phyloP scores from a whole-genome alignment of 2,888 invertebrate species.

The Saturnia pavonia region DNA sequence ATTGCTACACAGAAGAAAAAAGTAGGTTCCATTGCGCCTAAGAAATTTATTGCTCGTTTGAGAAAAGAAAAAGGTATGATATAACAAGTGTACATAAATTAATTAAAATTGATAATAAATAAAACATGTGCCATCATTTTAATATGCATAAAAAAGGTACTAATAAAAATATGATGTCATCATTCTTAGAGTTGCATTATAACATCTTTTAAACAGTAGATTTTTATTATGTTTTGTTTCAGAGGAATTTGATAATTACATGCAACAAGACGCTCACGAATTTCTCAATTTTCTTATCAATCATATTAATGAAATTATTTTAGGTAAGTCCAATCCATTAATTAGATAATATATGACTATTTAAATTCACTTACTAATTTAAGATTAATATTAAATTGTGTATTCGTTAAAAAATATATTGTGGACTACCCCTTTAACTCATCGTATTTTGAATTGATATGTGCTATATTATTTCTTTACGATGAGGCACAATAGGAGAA shows the following conservation, averaged over 20 bases:
- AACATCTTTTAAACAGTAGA: neutral
- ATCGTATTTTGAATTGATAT: no score
- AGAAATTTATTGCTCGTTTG: slow-evolving; percentile 98
- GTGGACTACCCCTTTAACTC: no score
- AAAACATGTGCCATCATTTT: no score
- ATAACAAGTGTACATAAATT: no score
- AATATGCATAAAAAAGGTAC: no score
- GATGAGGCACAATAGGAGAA: no score
- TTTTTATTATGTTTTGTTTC: slow-evolving; percentile 58
- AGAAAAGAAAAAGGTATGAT: slow-evolving; percentile 96
- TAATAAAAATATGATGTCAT: neutral
- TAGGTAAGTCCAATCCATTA: slow-evolving; percentile 84
- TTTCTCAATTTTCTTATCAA: slow-evolving; percentile 99
- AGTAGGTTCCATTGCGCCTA: slow-evolving; percentile 99
- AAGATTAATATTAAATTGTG: no score
- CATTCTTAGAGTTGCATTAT: no score
- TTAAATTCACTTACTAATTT: neutral
- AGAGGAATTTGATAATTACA: slow-evolving; percentile 99
- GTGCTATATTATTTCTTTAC: no score
- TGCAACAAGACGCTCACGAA: slow-evolving; percentile 99
- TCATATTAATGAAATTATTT: slow-evolving; percentile 98
- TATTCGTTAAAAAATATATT: neutral
- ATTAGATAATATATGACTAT: neutral
- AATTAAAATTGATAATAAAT: no score
- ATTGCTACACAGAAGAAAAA: slow-evolving; percentile 99